Base-by-base conservation (phyloP, 1,140 invertebrate species). In the Ptiloglossa arizonensis region DNA sequence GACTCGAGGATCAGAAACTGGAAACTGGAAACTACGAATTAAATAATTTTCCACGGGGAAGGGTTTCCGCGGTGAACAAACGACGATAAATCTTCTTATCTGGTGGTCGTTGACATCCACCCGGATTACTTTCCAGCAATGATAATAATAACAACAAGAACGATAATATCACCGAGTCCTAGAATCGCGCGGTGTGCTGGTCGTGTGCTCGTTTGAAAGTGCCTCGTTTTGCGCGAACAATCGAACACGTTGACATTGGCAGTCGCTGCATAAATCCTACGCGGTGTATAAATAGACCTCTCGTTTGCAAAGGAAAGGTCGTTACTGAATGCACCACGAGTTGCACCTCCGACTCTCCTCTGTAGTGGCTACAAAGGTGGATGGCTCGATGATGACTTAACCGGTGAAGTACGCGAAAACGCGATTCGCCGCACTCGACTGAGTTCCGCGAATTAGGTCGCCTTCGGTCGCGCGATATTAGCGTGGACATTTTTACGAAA, bases 201-300 rank as follows among this genome's bases (percentile, higher is more conserved):
- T n/a, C n/a, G n/a, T n/a, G n/a, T n/a, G 22, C 22, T 52, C 74
- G 15, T 35, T 57, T 68, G 27, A 57, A 75, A 77, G 56, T 62
- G 66, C 27, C 41, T 69, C 73, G 73, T 76, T 59, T 48, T 35
- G 44, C 41, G 50, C 48, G 78, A 54, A 80, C 81, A 82, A 82
- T 82, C 75, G 68, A 64, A 82, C 63, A 50, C 50, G 79, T 82
- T 78, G 81, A 83, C 74, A 82, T 82, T 83, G 75, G 81, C 80
- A 72, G 83, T 85, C 81, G 59, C 46, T 46, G 82, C 64, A 83
- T 83, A 86, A 87, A 87, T 84, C 80, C 80, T 80, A 71, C 57
- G 67, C 64, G 66, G 56, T 72, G 69, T 77, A 72, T 69, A 83
- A 81, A 79, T 80, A 78, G 79, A 70, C 46, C 67, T 56, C 52